These are phyloP conservation scores for Phataginus tricuspis DNA, from an alignment of 2,797 vertebrate species.

Conservation along the genomic window DNA sequence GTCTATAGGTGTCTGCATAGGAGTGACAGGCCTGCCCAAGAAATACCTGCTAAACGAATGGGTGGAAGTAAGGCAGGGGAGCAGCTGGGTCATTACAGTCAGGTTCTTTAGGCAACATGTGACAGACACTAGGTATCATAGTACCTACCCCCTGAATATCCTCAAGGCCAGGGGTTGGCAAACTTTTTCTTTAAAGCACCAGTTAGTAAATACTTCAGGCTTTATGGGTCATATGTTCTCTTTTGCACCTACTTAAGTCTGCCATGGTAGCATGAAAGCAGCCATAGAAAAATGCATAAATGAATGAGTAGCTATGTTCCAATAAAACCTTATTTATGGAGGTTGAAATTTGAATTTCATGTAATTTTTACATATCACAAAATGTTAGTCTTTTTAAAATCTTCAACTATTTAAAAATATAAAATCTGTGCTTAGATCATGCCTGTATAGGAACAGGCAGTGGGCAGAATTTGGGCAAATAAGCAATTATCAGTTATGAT, in stretches of 20 bases:
- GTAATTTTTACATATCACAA: slow-evolving; percentile 39
- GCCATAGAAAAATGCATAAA: not conserved
- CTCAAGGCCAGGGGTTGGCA: not conserved
- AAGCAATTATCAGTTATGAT: slow-evolving; percentile 34
- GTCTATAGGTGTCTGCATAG: not conserved
- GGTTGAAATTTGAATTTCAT: slow-evolving; percentile 41
- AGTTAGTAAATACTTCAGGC: slow-evolving; percentile 37
- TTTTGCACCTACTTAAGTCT: not conserved
- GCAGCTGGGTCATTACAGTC: not conserved
- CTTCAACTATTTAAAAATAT: not conserved
- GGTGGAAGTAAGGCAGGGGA: not conserved
- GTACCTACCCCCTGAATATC: not conserved
- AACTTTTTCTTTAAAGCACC: not conserved
- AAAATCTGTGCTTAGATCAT: slow-evolving; percentile 30
- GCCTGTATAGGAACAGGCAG: not conserved
- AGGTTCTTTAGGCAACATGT: not conserved
- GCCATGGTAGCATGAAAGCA: not conserved
- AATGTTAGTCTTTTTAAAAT: slow-evolving; percentile 16
- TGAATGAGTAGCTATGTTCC: slow-evolving; percentile 25
- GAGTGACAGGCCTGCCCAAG: not conserved
- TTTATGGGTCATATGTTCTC: not conserved
- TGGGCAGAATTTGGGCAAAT: slow-evolving; percentile 10
- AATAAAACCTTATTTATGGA: slow-evolving; percentile 44
- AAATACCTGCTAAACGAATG: slow-evolving; percentile 1
- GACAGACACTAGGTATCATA: not conserved